A percentile compares a stretch with the other conserved stretches of the same genome.
Evolutionary conservation across 2,797 vertebrate genomes (phyloP).

Genomic region (Emys orbicularis): DNA sequence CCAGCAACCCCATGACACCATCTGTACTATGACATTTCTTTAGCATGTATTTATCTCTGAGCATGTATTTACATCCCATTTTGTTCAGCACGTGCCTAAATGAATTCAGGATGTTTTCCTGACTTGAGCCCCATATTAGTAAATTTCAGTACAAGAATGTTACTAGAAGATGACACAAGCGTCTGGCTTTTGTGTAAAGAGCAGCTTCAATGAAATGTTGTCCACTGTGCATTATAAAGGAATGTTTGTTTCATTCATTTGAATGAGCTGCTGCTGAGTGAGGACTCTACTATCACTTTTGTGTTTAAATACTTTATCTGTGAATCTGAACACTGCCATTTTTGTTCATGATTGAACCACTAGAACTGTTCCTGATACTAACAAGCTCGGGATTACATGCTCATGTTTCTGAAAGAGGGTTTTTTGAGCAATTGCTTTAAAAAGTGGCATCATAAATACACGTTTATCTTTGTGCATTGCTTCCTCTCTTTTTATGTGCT

Average conservation of each 20-base stretch:
- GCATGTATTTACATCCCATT: background rate
- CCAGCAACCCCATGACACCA: no score
- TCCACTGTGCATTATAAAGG: background rate
- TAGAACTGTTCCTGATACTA: conserved; percentile 44
- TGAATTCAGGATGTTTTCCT: background rate
- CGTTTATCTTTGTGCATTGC: conserved; percentile 41
- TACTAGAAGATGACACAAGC: background rate
- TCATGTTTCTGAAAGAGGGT: conserved; percentile 15
- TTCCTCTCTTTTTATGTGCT: conserved; percentile 63
- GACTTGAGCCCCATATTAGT: background rate
- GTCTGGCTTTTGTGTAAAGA: background rate
- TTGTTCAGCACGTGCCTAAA: background rate
- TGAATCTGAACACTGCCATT: background rate
- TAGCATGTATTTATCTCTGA: background rate
- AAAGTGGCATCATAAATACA: conserved; percentile 51
- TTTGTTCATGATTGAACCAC: conserved; percentile 19
- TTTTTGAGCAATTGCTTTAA: conserved; percentile 60
- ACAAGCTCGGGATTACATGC: conserved; percentile 52
- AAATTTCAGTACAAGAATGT: background rate
- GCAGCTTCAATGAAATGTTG: background rate
- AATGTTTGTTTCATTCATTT: background rate
- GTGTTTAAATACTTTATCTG: background rate
- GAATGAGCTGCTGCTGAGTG: background rate
- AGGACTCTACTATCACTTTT: background rate
- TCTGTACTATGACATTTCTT: background rate